phyloP scores from a whole-genome alignment of 1,140 invertebrate genomes.

The Phthorimaea operculella region DNA sequence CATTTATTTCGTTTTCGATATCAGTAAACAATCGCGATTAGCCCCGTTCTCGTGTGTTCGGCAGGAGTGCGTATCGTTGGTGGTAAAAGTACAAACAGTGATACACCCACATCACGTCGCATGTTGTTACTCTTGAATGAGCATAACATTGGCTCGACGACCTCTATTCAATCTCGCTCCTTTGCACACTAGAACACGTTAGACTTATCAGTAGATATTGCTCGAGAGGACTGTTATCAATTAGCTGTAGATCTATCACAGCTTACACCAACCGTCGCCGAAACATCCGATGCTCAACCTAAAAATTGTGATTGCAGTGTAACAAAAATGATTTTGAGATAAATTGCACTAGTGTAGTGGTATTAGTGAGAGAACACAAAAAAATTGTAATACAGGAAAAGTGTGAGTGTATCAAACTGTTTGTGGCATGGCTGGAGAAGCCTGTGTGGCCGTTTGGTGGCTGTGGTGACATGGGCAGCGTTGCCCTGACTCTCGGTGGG shows the following conservation, averaged over 20 bases:
- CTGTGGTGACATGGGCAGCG: slow-evolving; percentile 62
- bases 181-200: slow-evolving; percentile 33
- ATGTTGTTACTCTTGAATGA: slow-evolving; percentile 64
- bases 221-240: slow-evolving; percentile 23
- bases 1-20: slow-evolving; percentile 15
- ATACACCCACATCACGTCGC: slow-evolving; percentile 36
- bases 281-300: slow-evolving; percentile 36
- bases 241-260: neutral
- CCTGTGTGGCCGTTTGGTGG: slow-evolving; percentile 24
- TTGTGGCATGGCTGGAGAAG: slow-evolving; percentile 50
- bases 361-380: slow-evolving; percentile 40
- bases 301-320: slow-evolving; percentile 40
- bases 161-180: slow-evolving; percentile 45
- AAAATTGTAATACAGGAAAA: slow-evolving; percentile 44
- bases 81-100: slow-evolving; percentile 21
- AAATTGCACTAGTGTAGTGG: slow-evolving; percentile 57
- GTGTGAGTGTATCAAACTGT: slow-evolving; percentile 33
- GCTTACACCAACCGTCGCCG: slow-evolving; percentile 35
- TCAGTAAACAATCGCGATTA: slow-evolving; percentile 1
- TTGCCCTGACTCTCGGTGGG: slow-evolving; percentile 46
- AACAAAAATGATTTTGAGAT: slow-evolving; percentile 63
- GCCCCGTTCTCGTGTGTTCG: slow-evolving; percentile 7
- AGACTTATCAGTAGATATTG: slow-evolving; percentile 24
- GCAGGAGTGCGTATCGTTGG: slow-evolving; percentile 17
- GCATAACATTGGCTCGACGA: slow-evolving; percentile 61